Percentiles rank a stretch among this genome's conserved stretches.
Conservation (phyloP, 2,888 invertebrate species). For the Nipponacmea schrenckii region DNA sequence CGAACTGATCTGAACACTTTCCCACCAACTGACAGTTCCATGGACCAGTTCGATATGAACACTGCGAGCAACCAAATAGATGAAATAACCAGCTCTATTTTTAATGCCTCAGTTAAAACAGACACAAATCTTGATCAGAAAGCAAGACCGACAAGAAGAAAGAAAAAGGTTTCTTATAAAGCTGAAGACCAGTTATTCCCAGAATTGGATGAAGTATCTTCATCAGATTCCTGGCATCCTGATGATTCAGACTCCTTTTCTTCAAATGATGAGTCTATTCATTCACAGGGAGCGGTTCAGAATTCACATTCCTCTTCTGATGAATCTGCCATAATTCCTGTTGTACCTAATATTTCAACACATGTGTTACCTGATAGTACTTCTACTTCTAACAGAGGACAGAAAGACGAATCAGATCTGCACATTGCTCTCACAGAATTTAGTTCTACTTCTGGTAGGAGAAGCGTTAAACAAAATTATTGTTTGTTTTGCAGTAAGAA, state of each 20-base stretch:
- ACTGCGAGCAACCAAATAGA: too few species aligned
- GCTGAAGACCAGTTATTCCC: too few species aligned
- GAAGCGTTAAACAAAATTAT: not conserved
- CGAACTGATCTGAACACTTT: too few species aligned
- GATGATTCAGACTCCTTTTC: not conserved
- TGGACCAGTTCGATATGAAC: too few species aligned
- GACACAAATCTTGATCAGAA: too few species aligned
- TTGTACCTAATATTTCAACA: not conserved
- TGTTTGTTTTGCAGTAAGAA: slow-evolving; percentile 1
- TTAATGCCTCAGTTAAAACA: too few species aligned
- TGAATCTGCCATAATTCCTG: not conserved
- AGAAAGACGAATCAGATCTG: not conserved
- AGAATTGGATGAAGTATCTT: not conserved
- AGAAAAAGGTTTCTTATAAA: too few species aligned
- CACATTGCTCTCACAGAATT: too few species aligned
- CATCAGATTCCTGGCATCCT: not conserved
- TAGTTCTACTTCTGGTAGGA: too few species aligned
- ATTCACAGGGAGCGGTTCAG: not conserved
- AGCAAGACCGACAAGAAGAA: too few species aligned
- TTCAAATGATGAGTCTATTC: not conserved
- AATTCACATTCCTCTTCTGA: not conserved
- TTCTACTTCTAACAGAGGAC: not conserved
- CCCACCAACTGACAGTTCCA: too few species aligned
- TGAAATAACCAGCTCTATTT: too few species aligned
- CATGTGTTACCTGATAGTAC: not conserved